Conservation (phyloP, 2,888 invertebrate species). For the Phorcus lineatus region DNA sequence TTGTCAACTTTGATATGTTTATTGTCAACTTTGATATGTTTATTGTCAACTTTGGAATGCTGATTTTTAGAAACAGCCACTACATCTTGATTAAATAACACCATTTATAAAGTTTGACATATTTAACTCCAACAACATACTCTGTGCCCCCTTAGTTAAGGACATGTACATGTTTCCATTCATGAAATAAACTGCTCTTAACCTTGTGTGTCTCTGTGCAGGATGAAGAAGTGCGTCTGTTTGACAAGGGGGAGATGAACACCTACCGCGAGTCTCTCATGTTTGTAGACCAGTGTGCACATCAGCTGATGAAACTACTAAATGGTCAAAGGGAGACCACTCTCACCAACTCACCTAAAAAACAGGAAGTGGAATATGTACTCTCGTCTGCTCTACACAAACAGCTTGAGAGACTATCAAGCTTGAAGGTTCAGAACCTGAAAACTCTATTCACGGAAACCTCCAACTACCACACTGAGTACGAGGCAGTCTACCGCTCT, state of each 20-base stretch:
- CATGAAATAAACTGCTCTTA: neutral
- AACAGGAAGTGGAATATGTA: neutral
- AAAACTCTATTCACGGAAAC: neutral
- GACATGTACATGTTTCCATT: too few relatives aligned
- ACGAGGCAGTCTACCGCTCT: neutral
- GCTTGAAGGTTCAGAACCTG: neutral
- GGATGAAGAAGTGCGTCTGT: constrained; percentile 63
- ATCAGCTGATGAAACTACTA: neutral
- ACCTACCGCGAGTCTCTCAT: constrained; percentile 66
- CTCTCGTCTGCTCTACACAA: neutral
- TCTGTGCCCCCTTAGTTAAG: too few relatives aligned
- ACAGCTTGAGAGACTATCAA: neutral
- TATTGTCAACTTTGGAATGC: too few relatives aligned
- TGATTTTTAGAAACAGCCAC: too few relatives aligned
- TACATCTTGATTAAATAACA: too few relatives aligned
- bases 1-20: too few relatives aligned
- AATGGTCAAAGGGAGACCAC: neutral
- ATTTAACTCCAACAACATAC: too few relatives aligned
- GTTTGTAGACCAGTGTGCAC: constrained; percentile 30
- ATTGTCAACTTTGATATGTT: too few relatives aligned
- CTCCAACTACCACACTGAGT: neutral
- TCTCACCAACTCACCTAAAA: neutral
- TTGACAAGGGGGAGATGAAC: constrained; percentile 74
- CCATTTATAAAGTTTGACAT: too few relatives aligned
- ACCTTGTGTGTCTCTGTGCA: constrained; percentile 28